Evolutionary conservation across 2,113 vertebrate genomes (phyloP).

Genomic region (Dicrurus megarhynchus): DNA sequence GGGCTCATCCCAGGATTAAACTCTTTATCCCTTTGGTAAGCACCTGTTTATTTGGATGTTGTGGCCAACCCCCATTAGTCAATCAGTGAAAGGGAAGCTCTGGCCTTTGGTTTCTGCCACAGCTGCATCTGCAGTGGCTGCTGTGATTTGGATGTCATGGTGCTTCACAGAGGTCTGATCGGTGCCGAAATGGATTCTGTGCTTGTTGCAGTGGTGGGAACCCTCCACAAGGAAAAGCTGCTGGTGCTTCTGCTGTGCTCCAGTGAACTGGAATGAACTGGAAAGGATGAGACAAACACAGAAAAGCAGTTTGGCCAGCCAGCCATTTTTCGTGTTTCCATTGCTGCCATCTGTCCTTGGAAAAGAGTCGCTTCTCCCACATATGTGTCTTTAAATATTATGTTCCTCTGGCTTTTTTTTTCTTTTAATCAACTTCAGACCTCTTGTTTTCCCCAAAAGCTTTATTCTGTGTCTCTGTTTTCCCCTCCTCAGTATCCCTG

Average conservation of each 20-base stretch:
- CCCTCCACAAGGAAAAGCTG: neutral
- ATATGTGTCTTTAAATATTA: conserved; percentile 14
- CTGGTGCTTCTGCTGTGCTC: neutral
- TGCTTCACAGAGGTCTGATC: neutral
- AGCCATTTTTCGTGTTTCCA: neutral
- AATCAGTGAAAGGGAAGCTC: neutral
- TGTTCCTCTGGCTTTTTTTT: neutral
- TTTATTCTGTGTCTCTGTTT: conserved; percentile 35
- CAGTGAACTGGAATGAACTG: neutral
- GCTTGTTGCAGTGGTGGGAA: neutral
- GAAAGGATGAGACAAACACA: neutral
- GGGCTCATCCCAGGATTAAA: neutral
- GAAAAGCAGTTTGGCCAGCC: neutral
- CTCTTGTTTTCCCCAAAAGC: conserved; percentile 37
- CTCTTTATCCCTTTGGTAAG: neutral
- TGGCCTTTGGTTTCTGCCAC: neutral
- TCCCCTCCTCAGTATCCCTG: conserved; percentile 23
- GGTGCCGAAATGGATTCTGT: rapidly evolving
- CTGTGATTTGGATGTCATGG: neutral
- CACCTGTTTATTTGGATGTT: neutral
- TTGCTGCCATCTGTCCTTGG: conserved; percentile 26
- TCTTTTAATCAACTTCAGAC: conserved; percentile 48
- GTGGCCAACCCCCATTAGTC: neutral
- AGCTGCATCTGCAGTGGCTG: neutral
- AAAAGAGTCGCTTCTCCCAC: neutral